Base-by-base conservation (phyloP, 1,140 invertebrate species). In the Danaus melanippus region DNA sequence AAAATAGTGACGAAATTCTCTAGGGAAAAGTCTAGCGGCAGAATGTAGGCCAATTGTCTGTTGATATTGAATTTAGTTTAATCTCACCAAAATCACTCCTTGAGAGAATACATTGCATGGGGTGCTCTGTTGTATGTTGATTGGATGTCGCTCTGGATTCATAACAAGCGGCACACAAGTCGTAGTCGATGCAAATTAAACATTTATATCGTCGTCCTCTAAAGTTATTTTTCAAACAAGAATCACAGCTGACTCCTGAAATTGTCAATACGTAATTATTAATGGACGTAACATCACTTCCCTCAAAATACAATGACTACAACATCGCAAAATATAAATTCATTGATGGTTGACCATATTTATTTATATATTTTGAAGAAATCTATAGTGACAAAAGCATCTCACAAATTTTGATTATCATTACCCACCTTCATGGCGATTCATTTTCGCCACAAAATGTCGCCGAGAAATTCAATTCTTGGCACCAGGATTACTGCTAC, bases 171-270 rank as follows among this genome's bases (percentile, higher is more conserved):
- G 96, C 94, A 90, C 98, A 99, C 69, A 99, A 91, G 90, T 99
- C 98, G 90, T 98, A 99, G 90, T 99, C 97, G 87, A 97, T 98
- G 88, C 98, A 99, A 71, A 98, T 93, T 82, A 99, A 91, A 91
- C 98, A 99, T 92, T 99, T 99, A 88, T 98, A 99, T 75, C 98
- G 92, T 84, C 95, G 93, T 74, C 97, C 97, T 87, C 95, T 92
- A 88, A 99, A 99, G 89, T 99, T 98, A 82, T 95, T 95, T 90
- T 98, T 98, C 86, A 98, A 91, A 92, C 98, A 99, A 77, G 96
- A 96, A 93, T 99, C 98, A 93, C 98, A 99, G 91, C 97, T 98
- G 74, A 99, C 97, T 89, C 94, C 94, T 95, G 79, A 66, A 91
- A 91, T 66, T 76, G 67, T 69, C 70, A 78, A 74, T 76, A 72